phyloP scores from a whole-genome alignment of 2,888 invertebrate species.

The Lissocephala sabroskyi region DNA sequence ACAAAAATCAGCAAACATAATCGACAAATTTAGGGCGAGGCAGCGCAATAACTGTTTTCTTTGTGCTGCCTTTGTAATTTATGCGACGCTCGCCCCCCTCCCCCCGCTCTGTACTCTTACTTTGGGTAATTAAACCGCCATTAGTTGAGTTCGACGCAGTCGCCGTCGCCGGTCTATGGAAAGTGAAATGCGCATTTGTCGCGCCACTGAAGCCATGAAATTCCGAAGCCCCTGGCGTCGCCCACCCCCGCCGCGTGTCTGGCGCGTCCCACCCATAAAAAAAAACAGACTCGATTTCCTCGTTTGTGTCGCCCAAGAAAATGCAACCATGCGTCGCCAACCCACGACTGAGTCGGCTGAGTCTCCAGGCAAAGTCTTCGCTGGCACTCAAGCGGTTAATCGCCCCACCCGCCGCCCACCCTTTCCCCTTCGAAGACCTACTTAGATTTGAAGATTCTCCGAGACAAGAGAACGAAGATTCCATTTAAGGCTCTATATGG shows the following conservation, averaged over 20 bases:
- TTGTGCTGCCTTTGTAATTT: constrained; percentile 39
- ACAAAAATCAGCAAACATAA: too few species aligned
- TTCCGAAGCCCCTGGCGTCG: constrained; percentile 18
- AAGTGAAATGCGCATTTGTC: constrained; percentile 61
- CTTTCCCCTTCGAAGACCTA: too few species aligned
- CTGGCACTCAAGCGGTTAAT: constrained; percentile 33
- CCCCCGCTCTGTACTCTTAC: too few species aligned
- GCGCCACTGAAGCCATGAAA: constrained; percentile 41
- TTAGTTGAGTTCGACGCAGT: constrained; percentile 34
- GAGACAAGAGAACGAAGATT: too few species aligned
- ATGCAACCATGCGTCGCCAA: constrained; percentile 51
- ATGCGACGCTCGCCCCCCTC: constrained; percentile 41
- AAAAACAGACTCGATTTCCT: constrained; percentile 18
- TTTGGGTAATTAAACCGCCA: constrained; percentile 60
- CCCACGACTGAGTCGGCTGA: not conserved
- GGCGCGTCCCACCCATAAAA: not conserved
- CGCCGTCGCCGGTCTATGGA: constrained; percentile 43
- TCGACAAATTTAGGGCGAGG: too few species aligned
- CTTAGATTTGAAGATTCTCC: too few species aligned
- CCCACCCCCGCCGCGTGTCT: constrained; percentile 15
- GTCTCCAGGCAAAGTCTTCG: constrained; percentile 2
- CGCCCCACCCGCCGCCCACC: too few species aligned
- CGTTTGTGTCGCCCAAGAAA: constrained; percentile 19
- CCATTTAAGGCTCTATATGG: too few species aligned
- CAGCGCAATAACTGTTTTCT: too few species aligned